A percentile compares a stretch with the other conserved stretches of the same genome.
phyloP scores from a whole-genome alignment of 1,140 invertebrate species.

The Sipha flava region DNA sequence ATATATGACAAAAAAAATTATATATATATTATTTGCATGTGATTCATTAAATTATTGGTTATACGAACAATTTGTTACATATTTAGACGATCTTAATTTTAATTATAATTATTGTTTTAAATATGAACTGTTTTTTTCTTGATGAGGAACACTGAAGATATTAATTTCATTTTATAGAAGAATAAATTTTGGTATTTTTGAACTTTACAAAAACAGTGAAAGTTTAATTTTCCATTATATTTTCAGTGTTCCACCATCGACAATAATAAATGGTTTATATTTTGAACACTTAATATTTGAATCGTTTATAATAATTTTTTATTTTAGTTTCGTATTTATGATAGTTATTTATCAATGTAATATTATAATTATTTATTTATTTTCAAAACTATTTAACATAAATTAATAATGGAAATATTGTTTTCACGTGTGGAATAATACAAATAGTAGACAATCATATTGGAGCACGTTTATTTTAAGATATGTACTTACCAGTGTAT shows the following conservation, averaged over 20 bases:
- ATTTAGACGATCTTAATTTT: not conserved
- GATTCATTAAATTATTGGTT: not conserved
- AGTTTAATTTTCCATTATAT: no score
- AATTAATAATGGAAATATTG: not conserved
- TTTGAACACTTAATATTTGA: not conserved
- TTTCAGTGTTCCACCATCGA: not conserved
- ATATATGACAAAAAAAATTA: not conserved
- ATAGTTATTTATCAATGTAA: not conserved
- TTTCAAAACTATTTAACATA: not conserved
- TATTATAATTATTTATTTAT: slow-evolving; percentile 1
- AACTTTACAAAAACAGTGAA: no score
- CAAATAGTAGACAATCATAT: not conserved
- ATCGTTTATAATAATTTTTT: not conserved
- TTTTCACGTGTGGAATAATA: not conserved
- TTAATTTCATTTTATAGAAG: not conserved
- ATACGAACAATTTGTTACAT: not conserved
- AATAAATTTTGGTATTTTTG: not conserved
- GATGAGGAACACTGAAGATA: not conserved
- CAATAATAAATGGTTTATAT: not conserved
- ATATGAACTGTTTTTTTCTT: not conserved
- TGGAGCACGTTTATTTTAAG: not conserved
- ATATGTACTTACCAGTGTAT: not conserved
- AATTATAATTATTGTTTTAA: not conserved
- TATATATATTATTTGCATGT: not conserved
- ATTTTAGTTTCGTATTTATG: not conserved